These are phyloP conservation scores for Drosophila prosaltans DNA, from an alignment of 1,140 invertebrate genomes.

Conservation along the genomic window DNA sequence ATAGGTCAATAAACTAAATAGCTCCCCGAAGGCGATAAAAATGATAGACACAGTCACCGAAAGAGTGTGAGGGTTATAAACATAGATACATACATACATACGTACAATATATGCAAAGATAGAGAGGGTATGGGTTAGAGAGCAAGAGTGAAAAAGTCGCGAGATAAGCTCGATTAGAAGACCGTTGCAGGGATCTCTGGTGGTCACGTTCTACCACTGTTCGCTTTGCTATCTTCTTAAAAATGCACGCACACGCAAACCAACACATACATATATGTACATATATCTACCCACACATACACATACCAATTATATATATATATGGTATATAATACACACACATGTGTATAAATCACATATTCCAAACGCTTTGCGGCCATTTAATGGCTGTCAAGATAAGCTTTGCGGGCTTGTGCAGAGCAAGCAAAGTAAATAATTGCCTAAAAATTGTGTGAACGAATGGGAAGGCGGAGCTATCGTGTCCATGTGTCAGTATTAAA, in stretches of 20 bases:
- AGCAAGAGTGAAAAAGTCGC: constrained; percentile 40
- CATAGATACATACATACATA: neutral
- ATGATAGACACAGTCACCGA: constrained; percentile 44
- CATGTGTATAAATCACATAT: constrained; percentile 67
- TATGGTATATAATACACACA: constrained; percentile 18
- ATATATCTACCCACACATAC: constrained; percentile 8
- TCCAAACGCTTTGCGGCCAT: constrained; percentile 69
- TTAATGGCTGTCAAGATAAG: constrained; percentile 80
- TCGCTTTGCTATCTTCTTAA: constrained; percentile 44
- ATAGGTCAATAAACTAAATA: constrained; percentile 74
- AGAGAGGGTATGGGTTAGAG: neutral
- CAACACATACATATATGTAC: no score
- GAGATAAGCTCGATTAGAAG: constrained; percentile 72
- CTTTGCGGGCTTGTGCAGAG: constrained; percentile 37
- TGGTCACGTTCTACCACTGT: constrained; percentile 37
- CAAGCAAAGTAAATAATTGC: constrained; percentile 72
- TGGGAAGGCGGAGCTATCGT: constrained; percentile 9
- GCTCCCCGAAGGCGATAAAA: constrained; percentile 63
- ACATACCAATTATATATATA: constrained; percentile 9
- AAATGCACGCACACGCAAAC: constrained; percentile 61
- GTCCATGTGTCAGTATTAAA: constrained; percentile 1
- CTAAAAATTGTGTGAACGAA: constrained; percentile 62
- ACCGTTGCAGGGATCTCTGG: constrained; percentile 33
- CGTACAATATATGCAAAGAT: neutral
- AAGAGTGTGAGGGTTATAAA: constrained; percentile 7